Conservation (phyloP, 2,113 vertebrate species). For the Synodontis membranacea region DNA sequence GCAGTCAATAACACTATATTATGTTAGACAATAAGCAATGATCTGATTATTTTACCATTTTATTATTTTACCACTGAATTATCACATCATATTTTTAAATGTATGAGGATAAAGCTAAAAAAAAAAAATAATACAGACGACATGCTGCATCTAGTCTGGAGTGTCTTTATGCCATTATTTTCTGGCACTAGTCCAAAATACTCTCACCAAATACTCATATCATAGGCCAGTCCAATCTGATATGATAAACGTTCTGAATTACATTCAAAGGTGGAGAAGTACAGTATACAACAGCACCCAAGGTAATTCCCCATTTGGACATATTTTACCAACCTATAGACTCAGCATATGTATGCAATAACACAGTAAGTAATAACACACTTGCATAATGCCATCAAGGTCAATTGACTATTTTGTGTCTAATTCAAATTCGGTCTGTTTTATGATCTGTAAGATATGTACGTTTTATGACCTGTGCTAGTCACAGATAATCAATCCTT, state of each 20-base stretch:
- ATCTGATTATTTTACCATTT: neutral
- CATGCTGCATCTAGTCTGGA: neutral
- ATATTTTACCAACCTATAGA: slow-evolving; percentile 10
- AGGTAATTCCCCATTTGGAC: neutral
- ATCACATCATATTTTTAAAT: neutral
- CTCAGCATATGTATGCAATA: slow-evolving; percentile 14
- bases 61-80: neutral
- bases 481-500: neutral
- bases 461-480: neutral
- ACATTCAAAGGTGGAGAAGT: neutral
- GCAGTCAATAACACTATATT: slow-evolving; percentile 10
- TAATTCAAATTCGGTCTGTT: neutral
- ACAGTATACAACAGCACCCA: neutral
- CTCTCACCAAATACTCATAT: slow-evolving; percentile 6
- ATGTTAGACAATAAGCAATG: neutral
- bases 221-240: neutral
- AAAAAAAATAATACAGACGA: neutral
- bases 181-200: slow-evolving; percentile 5
- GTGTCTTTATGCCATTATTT: slow-evolving; percentile 3
- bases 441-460: too few species aligned
- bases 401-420: neutral
- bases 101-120: neutral
- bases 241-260: neutral
- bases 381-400: neutral
- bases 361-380: neutral